Base-by-base conservation (phyloP, 2,113 vertebrate genomes). In the Sylvilagus bachmani region DNA sequence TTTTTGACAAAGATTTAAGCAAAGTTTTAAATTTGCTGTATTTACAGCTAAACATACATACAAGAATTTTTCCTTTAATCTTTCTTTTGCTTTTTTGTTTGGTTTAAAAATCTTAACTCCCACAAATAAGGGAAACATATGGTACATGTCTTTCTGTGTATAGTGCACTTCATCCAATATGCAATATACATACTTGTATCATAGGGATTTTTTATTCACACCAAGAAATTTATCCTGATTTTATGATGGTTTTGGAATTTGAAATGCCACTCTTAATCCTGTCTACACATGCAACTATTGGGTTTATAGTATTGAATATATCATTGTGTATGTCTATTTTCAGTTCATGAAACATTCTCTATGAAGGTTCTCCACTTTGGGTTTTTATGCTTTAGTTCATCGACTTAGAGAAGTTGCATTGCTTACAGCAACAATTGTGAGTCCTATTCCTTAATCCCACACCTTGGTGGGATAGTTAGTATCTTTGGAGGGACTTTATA, bases 381-480 rank as follows among this genome's bases (percentile, higher is more conserved):
- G 71, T 95, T 62, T 82, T 90, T 83, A 74, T 85, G 44, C 70
- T 86, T 97, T 73, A 87, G 92, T n/a, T 89, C 90, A 61, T 67
- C 78, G 86, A 0, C 21, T 64, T 94, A 77, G 79, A 79, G 81
- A 86, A 86, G 25, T 92, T 53, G 70, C 16, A 55, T 7, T 91
- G 3, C 3, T 87, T 69, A 93, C 70, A 74, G 7, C 51, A 86
- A 1, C 0, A 33, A 44, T 92, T 85, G 10, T 94, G 78, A 75
- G 4, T 2, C 5, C 2, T 44, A 3, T 33, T 70, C 6, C 53
- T 64, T 9, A 25, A 22, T 36, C 79, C 51, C 5, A 12, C 2
- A 16, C 44, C 17, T 66, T 44, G 31, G 10, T 79, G 44, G 51
- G 25, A 80, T 17, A 62, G 5, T 17, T 81, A 64, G 14, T 9